Base-by-base conservation (phyloP, 2,888 invertebrate species). In the Alitta virens region DNA sequence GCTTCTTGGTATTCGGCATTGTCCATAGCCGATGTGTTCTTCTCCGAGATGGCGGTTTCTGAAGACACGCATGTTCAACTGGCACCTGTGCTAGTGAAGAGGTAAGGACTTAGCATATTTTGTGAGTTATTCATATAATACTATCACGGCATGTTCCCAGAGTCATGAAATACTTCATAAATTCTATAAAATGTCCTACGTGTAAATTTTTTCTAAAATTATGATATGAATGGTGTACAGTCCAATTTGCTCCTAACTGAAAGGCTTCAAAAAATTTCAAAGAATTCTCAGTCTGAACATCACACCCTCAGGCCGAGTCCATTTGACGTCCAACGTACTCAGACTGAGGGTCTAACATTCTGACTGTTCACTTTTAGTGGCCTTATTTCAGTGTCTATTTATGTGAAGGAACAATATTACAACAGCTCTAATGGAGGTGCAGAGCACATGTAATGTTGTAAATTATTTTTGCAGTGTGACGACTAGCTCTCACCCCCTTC, bases 401-500 rank as follows among this genome's bases (percentile, higher is more conserved):
- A n/a, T n/a, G n/a, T n/a, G n/a, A n/a, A n/a, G n/a, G n/a, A n/a
- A n/a, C n/a, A n/a, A n/a, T n/a, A n/a, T n/a, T n/a, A n/a, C n/a
- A n/a, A n/a, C n/a, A n/a, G n/a, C n/a, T n/a, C n/a, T n/a, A n/a
- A n/a, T n/a, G n/a, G n/a, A n/a, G n/a, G n/a, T n/a, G n/a, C n/a
- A n/a, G n/a, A n/a, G n/a, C n/a, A n/a, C n/a, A n/a, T n/a, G n/a
- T n/a, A n/a, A n/a, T n/a, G n/a, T n/a, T n/a, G n/a, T n/a, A n/a
- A n/a, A n/a, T n/a, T n/a, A n/a, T n/a, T n/a, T 12, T 53, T 53
- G 33, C 57, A 52, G 57, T 76, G 75, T 65, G 63, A 75, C 26
- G 75, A 75, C 5, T 72, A 70, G 62, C 73, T 76, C 62, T 65
- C 73, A 14, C 75, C 78, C 26, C 62, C 78, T 3, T 51, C 78